These are phyloP conservation scores for Antigone vipio DNA, from an alignment of 2,113 vertebrate species.

Conservation along the genomic window DNA sequence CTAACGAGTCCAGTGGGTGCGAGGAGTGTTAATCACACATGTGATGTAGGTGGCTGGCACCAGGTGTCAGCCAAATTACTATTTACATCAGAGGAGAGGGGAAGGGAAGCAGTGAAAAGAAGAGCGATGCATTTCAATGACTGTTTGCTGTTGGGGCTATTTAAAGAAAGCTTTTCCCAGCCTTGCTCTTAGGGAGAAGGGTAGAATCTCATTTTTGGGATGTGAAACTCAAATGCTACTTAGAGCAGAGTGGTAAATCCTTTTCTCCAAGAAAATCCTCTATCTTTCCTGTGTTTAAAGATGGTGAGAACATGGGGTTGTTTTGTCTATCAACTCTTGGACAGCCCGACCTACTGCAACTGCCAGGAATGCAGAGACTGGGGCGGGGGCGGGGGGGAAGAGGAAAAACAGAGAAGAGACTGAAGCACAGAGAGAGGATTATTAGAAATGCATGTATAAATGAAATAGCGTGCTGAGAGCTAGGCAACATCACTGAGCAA, in stretches of 20 bases:
- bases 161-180: not conserved
- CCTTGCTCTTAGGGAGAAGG: not conserved
- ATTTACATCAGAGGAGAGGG: not conserved
- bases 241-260: not conserved
- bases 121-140: not conserved
- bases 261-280: not conserved
- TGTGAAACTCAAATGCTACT: not conserved
- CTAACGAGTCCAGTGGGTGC: not conserved
- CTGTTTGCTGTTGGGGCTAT: not conserved
- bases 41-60: not conserved
- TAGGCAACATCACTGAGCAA: conserved; percentile 3
- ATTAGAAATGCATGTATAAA: conserved; percentile 6
- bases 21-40: not conserved
- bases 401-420: not conserved
- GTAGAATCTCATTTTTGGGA: not conserved
- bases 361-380: not conserved
- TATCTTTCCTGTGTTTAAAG: not conserved
- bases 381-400: no score
- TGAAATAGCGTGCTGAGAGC: not conserved
- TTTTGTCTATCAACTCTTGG: not conserved
- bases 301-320: not conserved
- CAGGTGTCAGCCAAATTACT: not conserved
- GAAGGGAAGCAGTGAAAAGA: not conserved
- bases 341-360: not conserved
- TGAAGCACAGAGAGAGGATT: not conserved